phyloP scores from a whole-genome alignment of 2,888 invertebrate genomes.

The Steinernema carpocapsae region DNA sequence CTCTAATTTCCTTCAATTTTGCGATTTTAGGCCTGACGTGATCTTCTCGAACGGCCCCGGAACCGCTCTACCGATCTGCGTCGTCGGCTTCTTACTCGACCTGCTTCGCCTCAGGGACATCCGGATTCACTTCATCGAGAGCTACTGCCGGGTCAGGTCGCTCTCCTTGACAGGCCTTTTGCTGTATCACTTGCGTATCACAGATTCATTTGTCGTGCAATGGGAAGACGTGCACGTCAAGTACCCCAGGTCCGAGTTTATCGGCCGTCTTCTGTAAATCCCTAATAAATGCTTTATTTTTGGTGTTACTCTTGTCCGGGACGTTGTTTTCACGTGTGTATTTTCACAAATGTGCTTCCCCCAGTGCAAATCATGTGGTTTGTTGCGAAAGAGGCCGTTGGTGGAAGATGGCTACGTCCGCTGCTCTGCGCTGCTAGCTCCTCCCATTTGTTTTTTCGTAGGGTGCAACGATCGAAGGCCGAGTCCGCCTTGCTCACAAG shows the following conservation, averaged over 20 bases:
- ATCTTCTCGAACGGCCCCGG: slow-evolving; percentile 95
- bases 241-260: slow-evolving; percentile 71
- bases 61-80: slow-evolving; percentile 89
- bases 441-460: slow-evolving; percentile 22
- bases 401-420: too few species aligned
- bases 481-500: too few species aligned
- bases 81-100: slow-evolving; percentile 78
- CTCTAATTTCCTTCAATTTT: slow-evolving; percentile 85
- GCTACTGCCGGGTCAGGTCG: slow-evolving; percentile 87
- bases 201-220: slow-evolving; percentile 87
- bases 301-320: background rate
- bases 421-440: background rate
- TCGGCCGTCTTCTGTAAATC: slow-evolving; percentile 20
- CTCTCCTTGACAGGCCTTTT: slow-evolving; percentile 88
- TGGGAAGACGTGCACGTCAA: slow-evolving; percentile 81
- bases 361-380: too few species aligned
- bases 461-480: too few species aligned
- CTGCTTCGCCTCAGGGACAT: slow-evolving; percentile 73
- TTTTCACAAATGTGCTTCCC: too few species aligned
- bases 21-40: slow-evolving; percentile 80
- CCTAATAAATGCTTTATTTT: background rate
- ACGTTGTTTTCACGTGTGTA: too few species aligned
- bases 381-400: too few species aligned
- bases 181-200: slow-evolving; percentile 77
- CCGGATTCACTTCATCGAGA: slow-evolving; percentile 88